Conservation (phyloP, 2,797 vertebrate genomes). For the Ceyx erithaca region DNA sequence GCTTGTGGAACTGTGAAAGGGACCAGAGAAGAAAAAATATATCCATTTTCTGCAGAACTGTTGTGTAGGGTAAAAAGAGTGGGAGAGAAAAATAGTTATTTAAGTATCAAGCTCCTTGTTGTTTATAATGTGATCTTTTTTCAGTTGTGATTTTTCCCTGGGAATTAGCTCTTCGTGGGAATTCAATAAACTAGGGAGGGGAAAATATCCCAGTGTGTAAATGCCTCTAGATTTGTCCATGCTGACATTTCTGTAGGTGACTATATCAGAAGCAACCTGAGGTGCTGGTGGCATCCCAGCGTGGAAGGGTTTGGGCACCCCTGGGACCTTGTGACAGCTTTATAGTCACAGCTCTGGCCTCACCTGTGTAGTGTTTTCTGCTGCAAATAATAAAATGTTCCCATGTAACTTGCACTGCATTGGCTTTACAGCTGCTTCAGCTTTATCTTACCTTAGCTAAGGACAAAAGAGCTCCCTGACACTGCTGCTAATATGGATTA, state of each 20-base stretch:
- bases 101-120: not conserved
- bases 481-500: not conserved
- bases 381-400: not conserved
- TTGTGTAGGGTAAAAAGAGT: not conserved
- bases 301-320: not conserved
- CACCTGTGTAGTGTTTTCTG: not conserved
- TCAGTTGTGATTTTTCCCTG: not conserved
- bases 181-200: not conserved
- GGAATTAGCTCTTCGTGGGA: not conserved
- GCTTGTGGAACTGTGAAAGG: not conserved
- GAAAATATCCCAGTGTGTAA: not conserved
- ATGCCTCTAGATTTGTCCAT: not conserved
- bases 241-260: not conserved
- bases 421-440: not conserved
- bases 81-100: not conserved
- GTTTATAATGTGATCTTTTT: not conserved
- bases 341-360: not conserved
- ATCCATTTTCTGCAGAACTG: not conserved
- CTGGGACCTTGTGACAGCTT: not conserved
- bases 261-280: not conserved
- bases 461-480: not conserved
- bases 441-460: not conserved
- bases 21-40: not conserved
- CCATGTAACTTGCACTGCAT: not conserved
- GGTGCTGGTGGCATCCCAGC: not conserved